Conservation (phyloP, 2,797 vertebrate genomes). For the Mionectes olivaceus region DNA sequence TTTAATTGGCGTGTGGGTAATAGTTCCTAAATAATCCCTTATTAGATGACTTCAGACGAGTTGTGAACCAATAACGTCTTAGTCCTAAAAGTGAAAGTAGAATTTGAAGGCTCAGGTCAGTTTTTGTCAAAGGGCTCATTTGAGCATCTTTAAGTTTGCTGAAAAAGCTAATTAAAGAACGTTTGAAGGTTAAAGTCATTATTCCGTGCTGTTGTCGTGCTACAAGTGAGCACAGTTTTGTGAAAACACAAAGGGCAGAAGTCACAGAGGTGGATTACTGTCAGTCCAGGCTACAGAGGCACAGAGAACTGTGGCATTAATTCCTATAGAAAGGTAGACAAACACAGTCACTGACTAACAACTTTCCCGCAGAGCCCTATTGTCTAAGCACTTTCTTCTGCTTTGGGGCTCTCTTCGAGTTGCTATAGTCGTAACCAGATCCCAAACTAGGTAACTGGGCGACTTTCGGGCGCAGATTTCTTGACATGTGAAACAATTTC, state of each 20-base stretch:
- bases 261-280: conserved; percentile 78
- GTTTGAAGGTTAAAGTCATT: conserved; percentile 80
- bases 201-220: conserved; percentile 71
- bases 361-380: conserved; percentile 66
- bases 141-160: conserved; percentile 52
- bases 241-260: conserved; percentile 72
- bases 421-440: conserved; percentile 32
- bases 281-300: conserved; percentile 66
- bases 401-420: conserved; percentile 49
- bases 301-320: conserved; percentile 63
- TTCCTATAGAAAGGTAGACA: conserved; percentile 79
- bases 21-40: conserved; percentile 64
- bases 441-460: conserved; percentile 30
- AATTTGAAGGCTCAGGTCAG: conserved; percentile 47
- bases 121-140: conserved; percentile 56
- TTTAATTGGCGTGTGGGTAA: conserved; percentile 64
- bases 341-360: conserved; percentile 68
- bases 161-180: conserved; percentile 52
- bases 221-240: conserved; percentile 63
- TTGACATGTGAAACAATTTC: background rate
- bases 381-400: conserved; percentile 63
- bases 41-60: conserved; percentile 62
- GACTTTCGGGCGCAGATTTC: background rate
- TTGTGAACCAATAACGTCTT: conserved; percentile 66
- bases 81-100: conserved; percentile 59